Evolutionary conservation across 2,113 vertebrate genomes (phyloP).

Genomic region (Zosterops lateralis): DNA sequence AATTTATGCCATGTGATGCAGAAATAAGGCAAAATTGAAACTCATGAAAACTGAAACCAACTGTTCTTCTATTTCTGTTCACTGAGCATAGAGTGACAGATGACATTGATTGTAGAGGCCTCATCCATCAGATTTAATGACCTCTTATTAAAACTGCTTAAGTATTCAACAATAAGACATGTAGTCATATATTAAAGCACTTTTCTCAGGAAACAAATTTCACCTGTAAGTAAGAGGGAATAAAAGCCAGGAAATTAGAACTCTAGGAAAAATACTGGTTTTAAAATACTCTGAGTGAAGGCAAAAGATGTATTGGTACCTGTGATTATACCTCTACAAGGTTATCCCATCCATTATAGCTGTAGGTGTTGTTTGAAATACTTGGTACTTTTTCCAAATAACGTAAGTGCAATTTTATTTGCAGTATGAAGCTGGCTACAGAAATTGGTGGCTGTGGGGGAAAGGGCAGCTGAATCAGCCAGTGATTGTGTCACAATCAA

Average conservation of each 20-base stretch:
- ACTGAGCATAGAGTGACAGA: neutral
- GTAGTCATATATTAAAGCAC: neutral
- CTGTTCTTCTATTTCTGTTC: neutral
- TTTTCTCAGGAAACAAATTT: neutral
- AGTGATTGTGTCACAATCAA: neutral
- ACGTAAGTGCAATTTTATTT: neutral
- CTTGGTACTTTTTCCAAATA: neutral
- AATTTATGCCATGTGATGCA: neutral
- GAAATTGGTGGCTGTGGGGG: neutral
- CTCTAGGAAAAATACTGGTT: neutral
- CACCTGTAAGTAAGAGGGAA: neutral
- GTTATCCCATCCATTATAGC: neutral
- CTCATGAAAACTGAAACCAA: conserved; percentile 17
- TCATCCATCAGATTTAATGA: neutral
- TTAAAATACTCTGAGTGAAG: neutral
- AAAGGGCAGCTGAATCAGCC: neutral
- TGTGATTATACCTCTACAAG: neutral
- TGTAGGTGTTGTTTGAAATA: neutral
- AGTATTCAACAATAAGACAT: neutral
- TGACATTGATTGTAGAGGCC: neutral
- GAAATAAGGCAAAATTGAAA: neutral
- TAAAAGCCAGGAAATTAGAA: neutral
- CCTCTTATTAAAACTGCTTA: neutral
- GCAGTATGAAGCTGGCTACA: neutral
- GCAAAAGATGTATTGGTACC: neutral